phyloP scores from a whole-genome alignment of 2,888 invertebrate species.

The Esperia sulphurella region DNA sequence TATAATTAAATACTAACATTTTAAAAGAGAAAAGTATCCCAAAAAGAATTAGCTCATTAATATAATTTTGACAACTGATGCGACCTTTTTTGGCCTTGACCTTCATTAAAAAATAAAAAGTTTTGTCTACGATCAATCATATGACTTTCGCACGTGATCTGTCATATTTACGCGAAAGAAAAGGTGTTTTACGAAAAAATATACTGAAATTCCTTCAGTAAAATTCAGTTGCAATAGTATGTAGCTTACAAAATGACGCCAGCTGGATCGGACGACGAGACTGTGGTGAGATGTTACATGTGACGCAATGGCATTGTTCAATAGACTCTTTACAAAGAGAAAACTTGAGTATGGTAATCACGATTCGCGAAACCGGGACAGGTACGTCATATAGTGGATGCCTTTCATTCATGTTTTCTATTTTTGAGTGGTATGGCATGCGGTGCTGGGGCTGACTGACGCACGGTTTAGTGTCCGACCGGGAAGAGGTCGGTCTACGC shows the following conservation, averaged over 20 bases:
- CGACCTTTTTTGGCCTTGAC: conserved; percentile 43
- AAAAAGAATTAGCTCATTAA: no score
- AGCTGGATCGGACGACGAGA: conserved; percentile 31
- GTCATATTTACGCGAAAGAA: conserved; percentile 39
- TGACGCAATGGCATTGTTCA: conserved; percentile 85
- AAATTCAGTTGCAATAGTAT: not conserved
- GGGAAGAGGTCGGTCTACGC: conserved; percentile 33
- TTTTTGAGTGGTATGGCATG: conserved; percentile 47
- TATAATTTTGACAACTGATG: not conserved
- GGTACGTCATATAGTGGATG: conserved; percentile 64
- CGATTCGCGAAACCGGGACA: conserved; percentile 19
- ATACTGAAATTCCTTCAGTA: conserved; percentile 15
- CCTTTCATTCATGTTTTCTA: conserved; percentile 58
- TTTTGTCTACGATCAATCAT: conserved; percentile 67
- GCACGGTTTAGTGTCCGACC: conserved; percentile 34
- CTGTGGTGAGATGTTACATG: conserved; percentile 50
- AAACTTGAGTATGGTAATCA: conserved; percentile 62
- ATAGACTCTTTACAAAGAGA: conserved; percentile 85
- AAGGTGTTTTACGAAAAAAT: conserved; percentile 15
- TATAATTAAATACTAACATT: no score
- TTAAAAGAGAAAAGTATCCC: no score
- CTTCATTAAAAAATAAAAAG: conserved; percentile 25
- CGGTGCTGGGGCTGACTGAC: conserved; percentile 50
- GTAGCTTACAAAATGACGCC: conserved; percentile 29
- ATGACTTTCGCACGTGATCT: conserved; percentile 72